phyloP scores from a whole-genome alignment of 2,888 invertebrate genomes.

The Sycophila texana region DNA sequence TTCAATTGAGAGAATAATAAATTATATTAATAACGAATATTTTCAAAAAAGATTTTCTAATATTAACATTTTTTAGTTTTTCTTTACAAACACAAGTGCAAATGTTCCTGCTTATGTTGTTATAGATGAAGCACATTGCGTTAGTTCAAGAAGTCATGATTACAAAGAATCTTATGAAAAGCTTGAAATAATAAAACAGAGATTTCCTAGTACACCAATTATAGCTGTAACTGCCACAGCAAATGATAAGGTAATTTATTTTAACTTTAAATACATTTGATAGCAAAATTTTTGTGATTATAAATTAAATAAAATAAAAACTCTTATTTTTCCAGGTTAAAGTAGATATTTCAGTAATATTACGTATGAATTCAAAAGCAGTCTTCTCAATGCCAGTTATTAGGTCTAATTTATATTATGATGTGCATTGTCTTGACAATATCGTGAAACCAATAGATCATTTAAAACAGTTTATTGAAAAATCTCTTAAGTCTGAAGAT shows the following conservation, averaged over 20 bases:
- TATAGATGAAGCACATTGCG: slow-evolving; percentile 98
- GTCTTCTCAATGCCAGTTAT: slow-evolving; percentile 86
- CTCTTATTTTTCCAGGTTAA: neutral
- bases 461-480: slow-evolving; percentile 84
- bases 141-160: slow-evolving; percentile 99
- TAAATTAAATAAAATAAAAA: too few species aligned
- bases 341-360: slow-evolving; percentile 85
- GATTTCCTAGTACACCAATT: neutral
- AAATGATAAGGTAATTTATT: neutral
- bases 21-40: too few species aligned
- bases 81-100: slow-evolving; percentile 2
- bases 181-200: neutral
- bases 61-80: slow-evolving; percentile 37
- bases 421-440: too few species aligned
- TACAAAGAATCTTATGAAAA: slow-evolving; percentile 80
- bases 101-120: slow-evolving; percentile 83
- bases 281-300: too few species aligned
- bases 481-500: slow-evolving; percentile 77
- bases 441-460: slow-evolving; percentile 85
- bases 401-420: too few species aligned
- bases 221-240: slow-evolving; percentile 4
- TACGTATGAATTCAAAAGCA: slow-evolving; percentile 82
- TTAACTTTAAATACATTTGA: neutral
- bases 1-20: slow-evolving; percentile 10
- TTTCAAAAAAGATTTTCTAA: neutral